Base-by-base conservation (phyloP, 2,888 invertebrate species). In the Stenolophus ochropezus region DNA sequence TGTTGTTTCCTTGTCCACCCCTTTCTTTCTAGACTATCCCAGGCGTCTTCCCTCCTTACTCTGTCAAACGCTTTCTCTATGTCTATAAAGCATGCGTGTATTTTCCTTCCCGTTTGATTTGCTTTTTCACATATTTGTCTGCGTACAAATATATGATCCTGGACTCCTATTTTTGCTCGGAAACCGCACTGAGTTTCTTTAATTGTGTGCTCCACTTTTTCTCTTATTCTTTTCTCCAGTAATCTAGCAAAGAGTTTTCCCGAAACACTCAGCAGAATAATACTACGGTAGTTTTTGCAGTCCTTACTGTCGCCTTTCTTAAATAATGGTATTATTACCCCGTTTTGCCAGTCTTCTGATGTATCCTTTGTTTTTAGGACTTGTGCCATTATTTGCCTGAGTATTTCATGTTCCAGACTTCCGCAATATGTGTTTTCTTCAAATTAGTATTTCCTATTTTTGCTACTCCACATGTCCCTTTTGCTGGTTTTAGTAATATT, bases 331-430 rank as follows among this genome's bases (percentile, higher is more conserved):
- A 33, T 73, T 73, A 80, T 80, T 16, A 80, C 61, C 18, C 16
- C 80, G 20, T 71, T 47, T 79, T 80, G 78, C 81, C 83, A 83
- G 27, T 83, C 83, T 23, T 69, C 69, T 14, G 83, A 80, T 6
- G 77, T 73, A 49, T 47, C 58, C 47, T 27, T 21, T 27, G 11
- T 27, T 61, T 20, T 21, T 11, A 20, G 11, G 5, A 27, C 61
- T 4, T 61, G 21, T 8, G 1, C 27, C 21, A 61, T 20, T 18
- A 61, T 27, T 61, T 61, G 21, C 21, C 61, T 61, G 1, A 61
- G 61, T 61, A 11, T 61, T 8, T 61, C 61, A n/a, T 27, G 21
- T n/a, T n/a, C n/a, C n/a, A n/a, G n/a, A n/a, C n/a, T n/a, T n/a
- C n/a, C n/a, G n/a, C n/a, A n/a, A n/a, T n/a, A n/a, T n/a, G n/a